Evolutionary conservation across 1,140 invertebrate genomes (phyloP).

Genomic region (Rhopalosiphum maidis): DNA sequence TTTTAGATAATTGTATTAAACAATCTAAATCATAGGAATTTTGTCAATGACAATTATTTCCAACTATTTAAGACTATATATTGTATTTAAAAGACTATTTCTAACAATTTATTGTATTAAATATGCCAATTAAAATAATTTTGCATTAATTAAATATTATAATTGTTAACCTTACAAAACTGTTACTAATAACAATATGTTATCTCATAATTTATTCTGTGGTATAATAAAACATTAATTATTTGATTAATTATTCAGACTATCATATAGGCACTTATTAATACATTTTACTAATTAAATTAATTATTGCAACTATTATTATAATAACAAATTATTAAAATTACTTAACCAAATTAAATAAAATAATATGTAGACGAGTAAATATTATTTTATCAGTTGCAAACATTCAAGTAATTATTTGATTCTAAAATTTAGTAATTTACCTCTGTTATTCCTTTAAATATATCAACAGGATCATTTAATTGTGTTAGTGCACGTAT

Average conservation of each 20-base stretch:
- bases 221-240: background rate
- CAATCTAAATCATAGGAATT: background rate
- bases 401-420: background rate
- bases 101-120: background rate
- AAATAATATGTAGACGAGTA: background rate
- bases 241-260: background rate
- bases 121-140: background rate
- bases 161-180: background rate
- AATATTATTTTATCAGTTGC: background rate
- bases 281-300: background rate
- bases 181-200: background rate
- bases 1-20: too few species aligned
- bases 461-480: conserved; percentile 83
- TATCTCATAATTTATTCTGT: background rate
- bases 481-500: conserved; percentile 79
- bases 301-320: background rate
- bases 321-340: background rate
- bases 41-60: background rate
- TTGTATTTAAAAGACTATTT: background rate
- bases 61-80: background rate
- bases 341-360: background rate
- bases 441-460: conserved; percentile 81
- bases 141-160: background rate
- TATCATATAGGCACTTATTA: background rate
- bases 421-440: conserved; percentile 33